Base-by-base conservation (phyloP, 2,113 vertebrate genomes). In the Melospiza georgiana region DNA sequence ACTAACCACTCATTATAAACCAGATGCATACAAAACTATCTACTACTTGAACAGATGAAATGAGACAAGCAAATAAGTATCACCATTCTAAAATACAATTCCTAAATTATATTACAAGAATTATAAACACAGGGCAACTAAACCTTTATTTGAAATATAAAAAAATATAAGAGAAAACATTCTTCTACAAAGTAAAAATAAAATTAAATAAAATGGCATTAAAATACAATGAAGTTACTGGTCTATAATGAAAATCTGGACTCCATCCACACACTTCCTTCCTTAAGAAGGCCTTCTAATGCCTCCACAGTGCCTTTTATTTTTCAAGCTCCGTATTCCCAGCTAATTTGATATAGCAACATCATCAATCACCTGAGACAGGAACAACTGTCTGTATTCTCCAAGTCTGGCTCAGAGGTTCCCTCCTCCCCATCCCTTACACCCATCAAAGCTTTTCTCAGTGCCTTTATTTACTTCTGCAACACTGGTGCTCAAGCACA, bases 281-380 rank as follows among this genome's bases (percentile, higher is more conserved):
- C 89, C 85, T 91, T 84, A 95, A 94, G 94, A 76, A 95, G 76
- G 55, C 77, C 81, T 77, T 96, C 88, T 93, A 91, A 94, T 96
- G 94, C 66, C 69, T 94, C 87, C 65, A 79, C 67, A 85, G 91
- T 69, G 84, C 93, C 90, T 82, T 94, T 96, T 95, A 97, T 97
- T 95, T 98, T 87, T 72, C 84, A 91, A 97, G 75, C 90, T 94
- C 95, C 86, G 86, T 94, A 93, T 96, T 98, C 96, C 98, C 96
- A 98, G 97, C 93, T 97, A 97, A 98, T 98, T 98, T 77, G 96
- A 98, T 97, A 97, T 71, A 87, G 97, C 97, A 98, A 98, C 94
- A 98, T 97, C 97, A 98, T 98, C 97, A 97, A 98, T 98, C 97
- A 98, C 89, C 9, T 76, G 76, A 95, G 97, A 97, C 95, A 94